A percentile compares a stretch with the other conserved stretches of the same genome.
phyloP scores from a whole-genome alignment of 2,888 invertebrate genomes.

The Standfussiana lucernea region DNA sequence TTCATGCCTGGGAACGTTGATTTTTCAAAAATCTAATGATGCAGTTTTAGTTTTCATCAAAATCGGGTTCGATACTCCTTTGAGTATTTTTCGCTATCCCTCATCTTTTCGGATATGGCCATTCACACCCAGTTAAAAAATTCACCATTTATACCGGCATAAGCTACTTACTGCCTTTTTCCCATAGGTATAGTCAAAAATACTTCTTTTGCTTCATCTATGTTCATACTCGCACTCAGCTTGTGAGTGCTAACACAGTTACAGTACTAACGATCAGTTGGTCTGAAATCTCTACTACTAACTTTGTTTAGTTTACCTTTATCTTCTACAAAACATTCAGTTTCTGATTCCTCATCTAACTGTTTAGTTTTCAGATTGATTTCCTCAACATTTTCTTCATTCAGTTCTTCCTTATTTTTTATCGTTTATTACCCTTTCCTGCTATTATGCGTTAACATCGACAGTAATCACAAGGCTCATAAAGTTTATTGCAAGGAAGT shows the following conservation, averaged over 20 bases:
- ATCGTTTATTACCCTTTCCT: constrained; percentile 43
- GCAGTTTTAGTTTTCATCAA: too few species aligned
- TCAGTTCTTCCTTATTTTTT: constrained; percentile 6
- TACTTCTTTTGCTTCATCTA: not conserved
- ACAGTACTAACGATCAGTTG: not conserved
- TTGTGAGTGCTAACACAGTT: not conserved
- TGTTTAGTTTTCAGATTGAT: not conserved
- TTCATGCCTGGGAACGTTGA: too few species aligned
- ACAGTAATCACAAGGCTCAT: constrained; percentile 38
- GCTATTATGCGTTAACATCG: constrained; percentile 26
- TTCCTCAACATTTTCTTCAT: not conserved
- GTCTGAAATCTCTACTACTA: not conserved
- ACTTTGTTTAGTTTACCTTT: not conserved
- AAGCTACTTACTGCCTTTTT: too few species aligned
- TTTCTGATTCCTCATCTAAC: not conserved
- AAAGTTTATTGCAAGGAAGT: constrained; percentile 55
- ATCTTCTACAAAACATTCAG: not conserved
- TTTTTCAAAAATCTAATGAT: too few species aligned
- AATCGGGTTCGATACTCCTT: too few species aligned
- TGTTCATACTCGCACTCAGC: not conserved
- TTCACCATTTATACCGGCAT: too few species aligned
- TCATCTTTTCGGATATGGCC: too few species aligned
- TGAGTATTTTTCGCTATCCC: too few species aligned
- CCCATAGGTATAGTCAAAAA: not conserved
- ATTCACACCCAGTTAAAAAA: too few species aligned